Percentiles rank a stretch among this genome's conserved stretches.
These are phyloP conservation scores for Connochaetes taurinus DNA, from an alignment of 2,113 vertebrate genomes.

Conservation along the genomic window DNA sequence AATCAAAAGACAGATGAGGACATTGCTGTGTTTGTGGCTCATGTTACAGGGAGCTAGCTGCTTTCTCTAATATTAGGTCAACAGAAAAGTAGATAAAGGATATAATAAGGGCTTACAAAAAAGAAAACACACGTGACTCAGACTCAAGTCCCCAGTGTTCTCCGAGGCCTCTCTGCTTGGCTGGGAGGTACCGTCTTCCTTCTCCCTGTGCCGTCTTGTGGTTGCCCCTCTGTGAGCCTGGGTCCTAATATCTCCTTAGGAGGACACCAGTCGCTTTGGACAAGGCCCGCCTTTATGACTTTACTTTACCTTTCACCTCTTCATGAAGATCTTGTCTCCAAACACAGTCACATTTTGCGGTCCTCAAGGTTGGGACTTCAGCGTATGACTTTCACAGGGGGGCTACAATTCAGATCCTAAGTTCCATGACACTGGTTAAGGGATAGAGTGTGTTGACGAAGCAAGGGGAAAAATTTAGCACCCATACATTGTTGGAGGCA, in stretches of 20 bases:
- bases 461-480: background rate
- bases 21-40: background rate
- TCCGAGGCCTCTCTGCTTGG: background rate
- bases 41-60: background rate
- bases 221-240: background rate
- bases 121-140: rapidly evolving
- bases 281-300: background rate
- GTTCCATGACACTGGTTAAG: background rate
- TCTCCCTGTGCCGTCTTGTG: rapidly evolving
- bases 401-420: background rate
- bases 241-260: background rate
- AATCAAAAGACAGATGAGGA: background rate
- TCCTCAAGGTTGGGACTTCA: background rate
- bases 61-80: background rate
- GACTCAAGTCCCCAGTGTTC: background rate
- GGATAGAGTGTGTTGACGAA: background rate
- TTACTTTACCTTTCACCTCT: background rate
- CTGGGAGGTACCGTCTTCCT: background rate
- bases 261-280: background rate
- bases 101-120: background rate
- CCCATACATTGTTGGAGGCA: background rate
- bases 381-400: background rate
- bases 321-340: background rate
- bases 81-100: background rate
- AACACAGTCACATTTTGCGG: background rate